Base-by-base conservation (phyloP, 1,140 invertebrate species). In the Bombus soroeensis region DNA sequence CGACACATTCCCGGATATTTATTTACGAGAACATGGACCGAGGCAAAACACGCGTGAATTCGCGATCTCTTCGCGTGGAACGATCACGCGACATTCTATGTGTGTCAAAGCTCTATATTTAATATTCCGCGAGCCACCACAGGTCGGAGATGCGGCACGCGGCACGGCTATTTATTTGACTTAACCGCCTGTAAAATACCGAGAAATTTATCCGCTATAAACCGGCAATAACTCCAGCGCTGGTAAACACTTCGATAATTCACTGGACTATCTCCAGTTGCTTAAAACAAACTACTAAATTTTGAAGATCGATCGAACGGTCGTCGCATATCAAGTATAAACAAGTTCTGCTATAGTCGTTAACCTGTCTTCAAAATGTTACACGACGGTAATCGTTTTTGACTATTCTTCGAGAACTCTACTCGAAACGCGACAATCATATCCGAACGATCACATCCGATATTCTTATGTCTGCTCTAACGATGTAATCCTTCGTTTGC, bases 51-150 rank as follows among this genome's bases (percentile, higher is more conserved):
- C 59, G 43, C 28, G 41, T 32, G 75, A 78, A 59, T n/a, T 18
- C 39, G 32, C 15, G 41, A 43, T 22, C 1, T 39, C 28, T 22
- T 0, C 75, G 77, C 41, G 77, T 22, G 78, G 41, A 75, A 81
- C 73, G 72, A 79, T 68, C 39, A 37, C 71, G 70, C 84, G 83
- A 85, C 59, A 73, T 75, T 81, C 84, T 81, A 81, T 75, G 77
- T 59, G 66, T 75, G 75, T 81, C 71, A 85, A 81, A 85, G 78
- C 84, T 85, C 78, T 81, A 81, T 81, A 81, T 81, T 85, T 81
- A 85, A 85, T 81, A 68, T 80, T 41, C 41, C 32, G 37, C 53
- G 62, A 81, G 53, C 28, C 25, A 37, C n/a, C 68, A 13, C 8
- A 15, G 41, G 37, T 64, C 34, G 37, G 66, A 15, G 32, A 53